Conservation (phyloP, 2,113 vertebrate genomes). For the Sander lucioperca region DNA sequence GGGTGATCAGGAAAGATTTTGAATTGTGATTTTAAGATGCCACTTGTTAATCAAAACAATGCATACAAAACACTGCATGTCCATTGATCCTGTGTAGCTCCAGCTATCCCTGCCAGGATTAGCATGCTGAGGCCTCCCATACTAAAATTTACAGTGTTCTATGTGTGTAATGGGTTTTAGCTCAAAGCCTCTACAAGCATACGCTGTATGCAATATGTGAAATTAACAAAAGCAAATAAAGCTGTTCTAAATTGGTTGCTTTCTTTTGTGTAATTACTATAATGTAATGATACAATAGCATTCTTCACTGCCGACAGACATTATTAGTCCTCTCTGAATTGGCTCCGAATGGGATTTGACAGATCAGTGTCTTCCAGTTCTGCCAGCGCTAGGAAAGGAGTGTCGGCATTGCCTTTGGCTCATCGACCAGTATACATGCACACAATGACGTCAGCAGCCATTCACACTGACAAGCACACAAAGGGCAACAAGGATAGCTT, state of each 20-base stretch:
- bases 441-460: constrained; percentile 61
- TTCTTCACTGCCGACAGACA: constrained; percentile 28
- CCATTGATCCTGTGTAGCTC: constrained; percentile 3
- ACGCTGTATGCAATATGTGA: neutral
- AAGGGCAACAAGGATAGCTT: constrained; percentile 51
- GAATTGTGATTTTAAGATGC: neutral
- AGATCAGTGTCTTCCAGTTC: constrained; percentile 54
- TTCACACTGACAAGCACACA: constrained; percentile 56
- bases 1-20: neutral
- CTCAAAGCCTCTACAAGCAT: neutral
- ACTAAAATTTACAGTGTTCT: constrained; percentile 16
- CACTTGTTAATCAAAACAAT: constrained; percentile 7
- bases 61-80: neutral
- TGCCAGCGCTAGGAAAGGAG: constrained; percentile 44
- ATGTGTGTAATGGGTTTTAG: constrained; percentile 18
- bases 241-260: constrained; percentile 13
- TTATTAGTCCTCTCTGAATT: constrained; percentile 46
- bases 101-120: constrained; percentile 8
- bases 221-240: constrained; percentile 21
- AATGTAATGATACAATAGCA: constrained; percentile 14
- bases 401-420: constrained; percentile 47
- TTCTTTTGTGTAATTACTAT: constrained; percentile 26
- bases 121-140: neutral
- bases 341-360: constrained; percentile 48
- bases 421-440: constrained; percentile 63